phyloP scores from a whole-genome alignment of 2,113 vertebrate species.

The Gasterosteus aculeatus region DNA sequence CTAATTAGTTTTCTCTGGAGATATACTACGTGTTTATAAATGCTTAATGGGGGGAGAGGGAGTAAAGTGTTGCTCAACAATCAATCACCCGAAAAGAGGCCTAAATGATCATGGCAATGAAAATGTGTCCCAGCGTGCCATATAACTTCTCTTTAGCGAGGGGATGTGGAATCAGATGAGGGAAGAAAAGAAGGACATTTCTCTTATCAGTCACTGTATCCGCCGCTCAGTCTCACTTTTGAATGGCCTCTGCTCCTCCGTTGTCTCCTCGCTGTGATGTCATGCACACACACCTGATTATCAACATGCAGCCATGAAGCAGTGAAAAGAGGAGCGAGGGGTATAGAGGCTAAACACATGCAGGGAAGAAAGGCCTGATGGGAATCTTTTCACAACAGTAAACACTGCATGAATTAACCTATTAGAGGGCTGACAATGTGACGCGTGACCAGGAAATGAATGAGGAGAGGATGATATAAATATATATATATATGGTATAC shows the following conservation, averaged over 20 bases:
- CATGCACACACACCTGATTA: conserved; percentile 76
- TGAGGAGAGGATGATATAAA: conserved; percentile 7
- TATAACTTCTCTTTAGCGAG: neutral
- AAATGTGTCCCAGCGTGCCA: neutral
- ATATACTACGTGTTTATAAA: neutral
- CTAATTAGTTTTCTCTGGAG: neutral
- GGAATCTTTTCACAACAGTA: conserved; percentile 67
- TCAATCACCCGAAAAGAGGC: neutral
- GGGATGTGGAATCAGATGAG: conserved; percentile 40
- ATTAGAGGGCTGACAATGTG: conserved; percentile 56
- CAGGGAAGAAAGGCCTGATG: conserved; percentile 63
- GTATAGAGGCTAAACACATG: conserved; percentile 29
- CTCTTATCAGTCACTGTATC: conserved; percentile 53
- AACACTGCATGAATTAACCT: conserved; percentile 73
- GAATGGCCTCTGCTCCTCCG: conserved; percentile 35
- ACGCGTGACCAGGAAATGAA: conserved; percentile 48
- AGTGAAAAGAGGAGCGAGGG: conserved; percentile 25
- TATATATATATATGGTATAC: neutral
- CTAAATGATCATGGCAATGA: neutral
- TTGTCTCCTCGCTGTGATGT: conserved; percentile 53
- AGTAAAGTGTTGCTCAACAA: neutral
- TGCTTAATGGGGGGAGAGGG: neutral
- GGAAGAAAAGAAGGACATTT: conserved; percentile 25
- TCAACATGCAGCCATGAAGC: conserved; percentile 66
- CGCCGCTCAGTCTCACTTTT: conserved; percentile 44